A percentile compares a stretch with the other conserved stretches of the same genome.
These are phyloP conservation scores for Delia radicum DNA, from an alignment of 1,140 invertebrate species.

Conservation along the genomic window DNA sequence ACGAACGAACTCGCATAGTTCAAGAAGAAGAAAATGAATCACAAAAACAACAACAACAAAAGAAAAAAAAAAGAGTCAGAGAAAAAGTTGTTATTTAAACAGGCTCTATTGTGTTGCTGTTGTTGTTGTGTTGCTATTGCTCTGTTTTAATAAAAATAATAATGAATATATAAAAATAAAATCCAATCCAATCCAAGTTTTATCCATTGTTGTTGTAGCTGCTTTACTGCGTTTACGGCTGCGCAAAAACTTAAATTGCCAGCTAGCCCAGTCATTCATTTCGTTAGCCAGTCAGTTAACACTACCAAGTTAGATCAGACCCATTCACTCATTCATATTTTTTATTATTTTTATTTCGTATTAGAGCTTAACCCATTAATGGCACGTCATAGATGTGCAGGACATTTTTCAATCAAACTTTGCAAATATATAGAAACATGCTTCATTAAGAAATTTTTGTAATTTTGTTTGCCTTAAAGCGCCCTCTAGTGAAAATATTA, in stretches of 20 bases:
- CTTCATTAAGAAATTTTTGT: too few relatives aligned
- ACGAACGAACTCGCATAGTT: background rate
- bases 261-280: too few relatives aligned
- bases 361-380: too few relatives aligned
- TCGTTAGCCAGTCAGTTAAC: background rate
- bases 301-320: background rate
- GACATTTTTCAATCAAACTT: too few relatives aligned
- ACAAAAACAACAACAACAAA: background rate
- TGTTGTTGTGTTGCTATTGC: background rate
- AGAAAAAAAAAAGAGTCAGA: background rate
- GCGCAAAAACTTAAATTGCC: too few relatives aligned
- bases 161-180: background rate
- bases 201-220: too few relatives aligned
- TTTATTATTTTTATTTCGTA: too few relatives aligned
- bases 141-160: background rate
- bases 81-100: conserved; percentile 1
- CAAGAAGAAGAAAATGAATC: background rate
- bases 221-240: too few relatives aligned
- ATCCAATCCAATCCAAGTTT: background rate
- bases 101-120: background rate
- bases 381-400: too few relatives aligned
- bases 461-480: too few relatives aligned
- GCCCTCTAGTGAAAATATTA: too few relatives aligned
- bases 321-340: background rate
- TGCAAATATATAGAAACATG: too few relatives aligned